Evolutionary conservation across 2,888 invertebrate genomes (phyloP), one percentile per base, ranked within the genome.

Genomic region (Axea sp.): DNA sequence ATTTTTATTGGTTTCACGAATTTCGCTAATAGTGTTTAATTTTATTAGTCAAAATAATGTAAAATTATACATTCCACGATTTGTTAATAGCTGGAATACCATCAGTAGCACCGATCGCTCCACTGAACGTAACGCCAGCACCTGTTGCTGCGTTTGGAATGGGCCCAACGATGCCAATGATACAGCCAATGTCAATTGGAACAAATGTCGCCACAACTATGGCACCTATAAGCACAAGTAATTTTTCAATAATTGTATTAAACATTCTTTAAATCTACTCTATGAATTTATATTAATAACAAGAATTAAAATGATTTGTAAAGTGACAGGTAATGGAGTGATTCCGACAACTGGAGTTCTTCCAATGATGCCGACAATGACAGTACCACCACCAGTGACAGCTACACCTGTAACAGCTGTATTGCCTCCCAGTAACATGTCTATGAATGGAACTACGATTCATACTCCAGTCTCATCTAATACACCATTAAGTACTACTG

Each of bases 401-500:
- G 51, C n/a, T n/a, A n/a, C 76, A 24, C 74, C 78, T 26, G 41
- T 77, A 3, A 53, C 71, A 0, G 69, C 78, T 30, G 53, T 77
- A 47, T 57, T 73, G 14, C 73, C 81, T 49, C 26, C 64, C 14
- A 69, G 45, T 17, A 69, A 9, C 14, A 41, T 80, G 41, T 60
- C 80, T 6, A 74, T 80, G 51, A 83, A 80, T 12, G 83, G 81
- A 14, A 79, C 79, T 4, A 77, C 77, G 12, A 75, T 81, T 15
- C 84, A 83, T 43, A 85, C 86, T 6, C 87, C 87, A 22, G 87
- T 87, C 6, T 86, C 87, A 4, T 83, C 86, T 6, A 85, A 77
- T 59, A 85, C 87, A 39, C 87, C 87, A 12, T 49, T 87, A 55
- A 87, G 87, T 49, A 87, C 87, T 47, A 87, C 86, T 11, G 85